Base-by-base conservation (phyloP, 2,888 invertebrate genomes). In the Drosophila kambysellisi region DNA sequence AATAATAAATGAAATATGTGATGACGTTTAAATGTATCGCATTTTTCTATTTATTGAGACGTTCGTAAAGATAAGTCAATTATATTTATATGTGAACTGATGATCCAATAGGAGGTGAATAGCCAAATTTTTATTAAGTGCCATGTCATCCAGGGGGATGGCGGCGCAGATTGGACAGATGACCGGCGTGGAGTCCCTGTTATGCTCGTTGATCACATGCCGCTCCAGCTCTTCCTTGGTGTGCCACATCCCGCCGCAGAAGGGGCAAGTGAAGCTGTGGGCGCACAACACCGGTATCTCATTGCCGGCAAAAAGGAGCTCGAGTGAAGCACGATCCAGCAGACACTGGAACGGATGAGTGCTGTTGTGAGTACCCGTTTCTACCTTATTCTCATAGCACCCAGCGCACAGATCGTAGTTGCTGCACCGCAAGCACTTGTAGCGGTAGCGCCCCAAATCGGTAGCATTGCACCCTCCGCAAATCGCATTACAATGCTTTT, bases 291-390 rank as follows among this genome's bases (percentile, higher is more conserved):
- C 53, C 12, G 89, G 74, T 1, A 81, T 62, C 2, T 41, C 39
- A 12, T 73, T 77, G 4, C 25, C 25, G 25, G 25, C 2, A 25
- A 81, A 87, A 60, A 70, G 62, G 2, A 89, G 32, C 53, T 73
- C 73, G 0, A 62, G 61, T 0, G 76, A 74, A 0, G 63, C 71
- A 0, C 66, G 61, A 30, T 81, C 82, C 53, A 89, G 43, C 7
- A 86, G 62, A 12, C 85, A 80, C 54, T 86, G 85, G 8, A 88
- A 68, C 0, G 90, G 82, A 67, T 86, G 85, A 0, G 0, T 32
- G 11, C 4, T 57, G 50, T 32, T 48, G n/a, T 85, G 85, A 0
- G 15, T 25, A 0, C 59, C 70, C 6, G 58, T 54, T 20, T 46
- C 53, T 39, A 70, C 56, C 41, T 79, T 63, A 5, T 41, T 62